Evolutionary conservation across 1,140 invertebrate genomes (phyloP), one percentile per base, ranked within the genome.

Genomic region (Drosophila micromelanica): DNA sequence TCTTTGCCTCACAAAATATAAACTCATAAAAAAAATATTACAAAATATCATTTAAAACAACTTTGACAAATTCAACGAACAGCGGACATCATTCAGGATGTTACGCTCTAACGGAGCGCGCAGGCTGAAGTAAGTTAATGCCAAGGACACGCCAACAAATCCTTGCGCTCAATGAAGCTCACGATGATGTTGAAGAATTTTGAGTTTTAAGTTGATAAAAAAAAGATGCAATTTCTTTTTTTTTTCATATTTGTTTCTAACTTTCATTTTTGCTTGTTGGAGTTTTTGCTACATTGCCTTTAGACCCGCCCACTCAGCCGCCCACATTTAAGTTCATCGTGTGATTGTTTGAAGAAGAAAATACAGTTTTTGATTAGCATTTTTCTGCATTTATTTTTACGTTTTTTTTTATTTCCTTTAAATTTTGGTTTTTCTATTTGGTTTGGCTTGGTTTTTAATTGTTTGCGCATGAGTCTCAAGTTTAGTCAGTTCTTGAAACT

Each of bases 1-100:
- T 64, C 43, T 71, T 32, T 61, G 38, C 51, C 48, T 15, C 42
- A 73, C 37, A 37, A 9, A 51, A 40, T 73, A n/a, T 48, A 48
- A 35, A 51, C 27, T 7, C 2, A 17, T 32, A 60, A 65, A 59
- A 30, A 45, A 38, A 65, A 57, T 23, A 37, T 54, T 60, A n/a
- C 20, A 40, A 67, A 76, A 46, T 76, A 60, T 13, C 46, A 30
- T 15, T 17, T 57, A 23, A 15, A 37, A 48, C 6, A 57, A 17
- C 52, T 46, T 35, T 11, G 5, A 55, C 5, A 52, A 57, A 64
- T 27, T 17, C 30, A 64, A 68, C 64, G 42, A 49, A 70, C 71
- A 92, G 91, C 91, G 89, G 91, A 92, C 84, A 91, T 92, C 73
- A 91, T 92, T 80, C 91, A 92, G 91, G 91, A 92, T 90, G 91